Percentiles rank a stretch among this genome's conserved stretches.
These are phyloP conservation scores for Adelphocoris suturalis DNA, from an alignment of 2,888 invertebrate genomes.

Conservation along the genomic window DNA sequence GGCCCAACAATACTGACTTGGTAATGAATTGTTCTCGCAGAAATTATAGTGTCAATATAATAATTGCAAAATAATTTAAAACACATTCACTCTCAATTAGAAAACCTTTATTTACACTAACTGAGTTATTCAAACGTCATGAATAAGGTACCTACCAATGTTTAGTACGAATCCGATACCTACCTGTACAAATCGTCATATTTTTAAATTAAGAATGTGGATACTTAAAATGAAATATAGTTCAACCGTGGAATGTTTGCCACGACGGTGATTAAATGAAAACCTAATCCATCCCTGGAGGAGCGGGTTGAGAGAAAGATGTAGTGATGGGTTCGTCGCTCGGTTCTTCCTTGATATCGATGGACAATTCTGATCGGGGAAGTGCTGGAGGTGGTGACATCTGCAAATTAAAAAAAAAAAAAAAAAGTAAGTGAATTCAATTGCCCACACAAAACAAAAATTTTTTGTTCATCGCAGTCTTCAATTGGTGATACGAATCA, in stretches of 20 bases:
- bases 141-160: background rate
- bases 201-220: background rate
- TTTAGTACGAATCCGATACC: background rate
- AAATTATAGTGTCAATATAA: too few species aligned
- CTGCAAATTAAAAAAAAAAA: constrained; percentile 76
- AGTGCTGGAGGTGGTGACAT: constrained; percentile 79
- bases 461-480: too few species aligned
- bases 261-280: background rate
- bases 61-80: background rate
- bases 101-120: constrained; percentile 31
- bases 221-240: background rate
- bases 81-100: background rate
- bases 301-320: constrained; percentile 78
- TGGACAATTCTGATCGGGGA: constrained; percentile 74
- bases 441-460: background rate
- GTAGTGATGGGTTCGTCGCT: constrained; percentile 77
- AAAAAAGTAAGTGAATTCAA: background rate
- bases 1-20: too few species aligned
- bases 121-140: background rate
- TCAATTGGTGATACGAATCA: too few species aligned
- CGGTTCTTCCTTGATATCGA: constrained; percentile 77
- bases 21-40: too few species aligned
- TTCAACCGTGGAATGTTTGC: background rate
- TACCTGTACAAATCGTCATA: background rate
- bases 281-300: constrained; percentile 78